Conservation (phyloP, 2,888 invertebrate genomes). For the Andrena dorsata region DNA sequence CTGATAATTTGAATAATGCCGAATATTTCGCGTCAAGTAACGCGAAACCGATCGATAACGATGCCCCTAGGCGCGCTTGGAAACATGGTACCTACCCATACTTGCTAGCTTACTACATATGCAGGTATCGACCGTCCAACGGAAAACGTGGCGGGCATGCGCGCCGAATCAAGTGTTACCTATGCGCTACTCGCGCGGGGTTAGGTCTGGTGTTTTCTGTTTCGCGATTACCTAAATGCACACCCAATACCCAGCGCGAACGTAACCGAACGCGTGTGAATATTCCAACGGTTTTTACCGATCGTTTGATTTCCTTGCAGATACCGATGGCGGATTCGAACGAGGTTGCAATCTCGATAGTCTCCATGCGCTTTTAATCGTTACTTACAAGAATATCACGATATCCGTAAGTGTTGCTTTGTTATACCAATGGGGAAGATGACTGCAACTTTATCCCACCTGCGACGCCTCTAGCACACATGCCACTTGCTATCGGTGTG, state of each 20-base stretch:
- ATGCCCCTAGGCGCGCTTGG: conserved; percentile 22
- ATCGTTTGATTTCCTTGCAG: conserved; percentile 14
- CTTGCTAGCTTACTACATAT: too few relatives aligned
- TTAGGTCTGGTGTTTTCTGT: background rate
- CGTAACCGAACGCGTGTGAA: background rate
- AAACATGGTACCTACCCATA: conserved; percentile 16
- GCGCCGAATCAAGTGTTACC: background rate
- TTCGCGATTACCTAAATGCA: background rate
- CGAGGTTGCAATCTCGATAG: conserved; percentile 84
- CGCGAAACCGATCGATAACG: conserved; percentile 40
- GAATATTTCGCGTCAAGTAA: background rate
- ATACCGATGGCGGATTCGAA: conserved; percentile 64
- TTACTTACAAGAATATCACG: conserved; percentile 85
- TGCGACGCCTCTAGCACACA: too few relatives aligned
- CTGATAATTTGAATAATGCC: background rate
- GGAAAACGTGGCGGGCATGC: conserved; percentile 34
- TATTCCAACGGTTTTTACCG: background rate
- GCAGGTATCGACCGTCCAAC: conserved; percentile 34
- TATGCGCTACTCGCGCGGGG: background rate
- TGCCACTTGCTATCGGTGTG: too few relatives aligned
- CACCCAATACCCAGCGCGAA: background rate
- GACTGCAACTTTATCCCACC: too few relatives aligned
- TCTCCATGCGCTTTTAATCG: conserved; percentile 84
- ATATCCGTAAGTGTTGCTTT: conserved; percentile 80
- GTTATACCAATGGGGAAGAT: too few relatives aligned